Conservation (phyloP, 2,113 vertebrate species). For the Lepidothrix coronata region DNA sequence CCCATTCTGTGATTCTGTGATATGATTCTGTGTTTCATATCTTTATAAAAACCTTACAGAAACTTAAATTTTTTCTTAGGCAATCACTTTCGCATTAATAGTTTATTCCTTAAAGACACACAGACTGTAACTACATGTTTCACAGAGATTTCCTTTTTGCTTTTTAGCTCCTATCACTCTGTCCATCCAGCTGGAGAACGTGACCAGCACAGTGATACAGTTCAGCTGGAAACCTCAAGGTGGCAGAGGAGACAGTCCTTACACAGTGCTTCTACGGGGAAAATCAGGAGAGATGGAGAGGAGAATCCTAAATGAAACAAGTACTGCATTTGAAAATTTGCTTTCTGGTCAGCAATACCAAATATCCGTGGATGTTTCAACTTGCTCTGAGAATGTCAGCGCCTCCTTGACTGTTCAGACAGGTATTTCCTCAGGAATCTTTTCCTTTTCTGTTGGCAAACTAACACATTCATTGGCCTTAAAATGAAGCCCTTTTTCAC, state of each 20-base stretch:
- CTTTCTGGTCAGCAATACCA: background rate
- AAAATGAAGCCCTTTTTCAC: background rate
- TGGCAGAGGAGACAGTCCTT: background rate
- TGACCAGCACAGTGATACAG: constrained; percentile 27
- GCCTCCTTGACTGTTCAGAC: constrained; percentile 22
- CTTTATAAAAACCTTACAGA: background rate
- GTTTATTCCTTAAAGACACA: background rate
- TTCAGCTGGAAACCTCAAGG: background rate
- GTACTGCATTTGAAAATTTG: background rate
- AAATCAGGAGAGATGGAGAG: rapidly evolving
- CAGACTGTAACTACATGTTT: background rate
- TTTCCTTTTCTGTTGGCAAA: background rate
- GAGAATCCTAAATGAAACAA: background rate
- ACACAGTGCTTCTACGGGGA: background rate
- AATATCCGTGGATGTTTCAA: constrained; percentile 7
- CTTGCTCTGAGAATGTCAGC: constrained; percentile 3
- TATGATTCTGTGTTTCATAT: rapidly evolving
- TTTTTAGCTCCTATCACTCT: constrained; percentile 15
- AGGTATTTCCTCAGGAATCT: constrained; percentile 18
- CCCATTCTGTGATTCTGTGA: background rate
- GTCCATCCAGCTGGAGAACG: background rate
- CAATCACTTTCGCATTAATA: background rate
- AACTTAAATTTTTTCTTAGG: background rate
- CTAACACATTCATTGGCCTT: background rate
- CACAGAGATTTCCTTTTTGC: background rate